These are phyloP conservation scores for Bombus polaris DNA, from an alignment of 1,140 invertebrate species.

Conservation along the genomic window DNA sequence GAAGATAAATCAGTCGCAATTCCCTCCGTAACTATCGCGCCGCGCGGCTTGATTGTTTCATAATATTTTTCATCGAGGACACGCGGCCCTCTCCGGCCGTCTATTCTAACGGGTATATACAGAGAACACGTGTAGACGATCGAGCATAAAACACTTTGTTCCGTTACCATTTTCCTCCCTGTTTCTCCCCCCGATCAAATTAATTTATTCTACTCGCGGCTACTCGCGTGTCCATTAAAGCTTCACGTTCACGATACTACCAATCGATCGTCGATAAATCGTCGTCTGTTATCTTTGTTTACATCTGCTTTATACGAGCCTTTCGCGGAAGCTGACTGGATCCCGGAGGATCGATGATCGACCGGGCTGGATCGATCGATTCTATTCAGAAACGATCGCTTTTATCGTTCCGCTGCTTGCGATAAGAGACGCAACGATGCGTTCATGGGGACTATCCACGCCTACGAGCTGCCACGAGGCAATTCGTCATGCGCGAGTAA, in stretches of 20 bases:
- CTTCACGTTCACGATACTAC: conserved; percentile 26
- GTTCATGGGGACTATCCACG: conserved; percentile 42
- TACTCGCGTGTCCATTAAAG: conserved; percentile 28
- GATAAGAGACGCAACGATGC: conserved; percentile 52
- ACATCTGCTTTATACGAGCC: conserved; percentile 25
- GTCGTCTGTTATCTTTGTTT: conserved; percentile 45
- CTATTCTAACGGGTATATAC: conserved; percentile 10
- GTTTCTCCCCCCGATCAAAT: background rate
- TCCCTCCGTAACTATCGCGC: conserved; percentile 47
- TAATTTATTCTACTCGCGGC: conserved; percentile 24
- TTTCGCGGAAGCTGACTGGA: conserved; percentile 30
- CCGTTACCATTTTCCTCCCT: conserved; percentile 29
- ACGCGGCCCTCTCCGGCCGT: background rate
- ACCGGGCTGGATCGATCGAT: conserved; percentile 41
- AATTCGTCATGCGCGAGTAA: conserved; percentile 34
- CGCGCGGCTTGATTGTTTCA: conserved; percentile 45
- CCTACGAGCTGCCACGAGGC: conserved; percentile 21
- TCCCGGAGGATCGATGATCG: conserved; percentile 45
- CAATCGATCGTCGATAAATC: conserved; percentile 45
- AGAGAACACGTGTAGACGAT: conserved; percentile 15
- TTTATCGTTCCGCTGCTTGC: conserved; percentile 11
- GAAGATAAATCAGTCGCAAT: conserved; percentile 53
- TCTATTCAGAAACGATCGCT: conserved; percentile 27
- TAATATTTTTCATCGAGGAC: conserved; percentile 54
- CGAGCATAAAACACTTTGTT: conserved; percentile 34